Evolutionary conservation across 2,888 invertebrate genomes (phyloP).

Genomic region (Helobdella robusta): DNA sequence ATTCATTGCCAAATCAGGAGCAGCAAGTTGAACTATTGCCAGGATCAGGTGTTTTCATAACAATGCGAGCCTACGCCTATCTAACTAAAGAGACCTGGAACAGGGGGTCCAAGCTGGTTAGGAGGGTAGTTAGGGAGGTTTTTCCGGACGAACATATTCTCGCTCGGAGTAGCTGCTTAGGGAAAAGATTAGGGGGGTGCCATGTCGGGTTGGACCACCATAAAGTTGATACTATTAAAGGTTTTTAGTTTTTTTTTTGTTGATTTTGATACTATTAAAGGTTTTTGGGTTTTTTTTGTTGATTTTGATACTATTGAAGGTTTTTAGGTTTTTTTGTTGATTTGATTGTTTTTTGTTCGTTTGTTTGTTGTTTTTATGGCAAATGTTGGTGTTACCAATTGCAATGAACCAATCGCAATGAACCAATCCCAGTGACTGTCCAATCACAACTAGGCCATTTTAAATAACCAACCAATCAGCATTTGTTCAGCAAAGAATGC

Average conservation of each 20-base stretch:
- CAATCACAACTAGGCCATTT: too few relatives aligned
- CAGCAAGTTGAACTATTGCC: constrained; percentile 30
- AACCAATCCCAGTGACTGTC: too few relatives aligned
- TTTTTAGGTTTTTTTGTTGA: too few relatives aligned
- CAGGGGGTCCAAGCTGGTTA: constrained; percentile 29
- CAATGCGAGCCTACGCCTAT: constrained; percentile 12
- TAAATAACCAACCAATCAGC: too few relatives aligned
- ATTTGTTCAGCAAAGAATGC: constrained; percentile 27
- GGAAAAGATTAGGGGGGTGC: constrained; percentile 24
- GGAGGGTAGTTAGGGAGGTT: constrained; percentile 29
- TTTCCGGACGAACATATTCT: constrained; percentile 30
- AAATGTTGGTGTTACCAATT: too few relatives aligned
- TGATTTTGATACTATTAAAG: too few relatives aligned
- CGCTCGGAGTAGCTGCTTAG: constrained; percentile 28
- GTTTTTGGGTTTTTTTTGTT: too few relatives aligned
- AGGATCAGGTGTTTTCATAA: constrained; percentile 28
- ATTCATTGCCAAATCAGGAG: constrained; percentile 3
- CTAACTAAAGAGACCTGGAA: constrained; percentile 17
- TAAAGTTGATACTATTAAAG: constrained; percentile 31
- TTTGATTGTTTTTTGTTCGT: too few relatives aligned
- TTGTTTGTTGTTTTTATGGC: too few relatives aligned
- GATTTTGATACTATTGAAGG: too few relatives aligned
- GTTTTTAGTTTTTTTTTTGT: too few relatives aligned
- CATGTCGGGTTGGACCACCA: constrained; percentile 27
- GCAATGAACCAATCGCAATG: too few relatives aligned